phyloP scores from a whole-genome alignment of 2,888 invertebrate species.

The Leucophora obtusa region DNA sequence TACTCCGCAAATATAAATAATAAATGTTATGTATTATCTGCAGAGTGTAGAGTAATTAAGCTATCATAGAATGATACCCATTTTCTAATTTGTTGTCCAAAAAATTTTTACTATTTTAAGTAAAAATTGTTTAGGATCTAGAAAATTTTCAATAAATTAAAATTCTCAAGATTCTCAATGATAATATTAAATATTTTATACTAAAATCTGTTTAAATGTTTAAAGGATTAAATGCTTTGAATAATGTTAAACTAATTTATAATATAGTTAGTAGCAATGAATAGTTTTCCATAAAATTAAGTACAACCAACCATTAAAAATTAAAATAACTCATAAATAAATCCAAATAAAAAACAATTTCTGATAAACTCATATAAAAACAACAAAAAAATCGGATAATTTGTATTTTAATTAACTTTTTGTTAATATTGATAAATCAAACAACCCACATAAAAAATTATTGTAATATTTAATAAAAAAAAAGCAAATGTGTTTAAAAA shows the following conservation, averaged over 20 bases:
- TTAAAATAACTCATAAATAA: background rate
- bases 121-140: too few species aligned
- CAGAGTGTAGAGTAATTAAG: too few species aligned
- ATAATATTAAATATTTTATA: too few species aligned
- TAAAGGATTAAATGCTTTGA: conserved; percentile 35
- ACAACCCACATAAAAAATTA: conserved; percentile 4
- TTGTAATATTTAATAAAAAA: background rate
- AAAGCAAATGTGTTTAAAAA: background rate
- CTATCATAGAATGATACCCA: too few species aligned
- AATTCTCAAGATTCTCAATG: too few species aligned
- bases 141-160: too few species aligned
- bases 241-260: background rate
- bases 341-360: conserved; percentile 11
- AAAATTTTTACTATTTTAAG: too few species aligned
- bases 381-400: background rate
- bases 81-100: too few species aligned
- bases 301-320: conserved; percentile 5
- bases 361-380: background rate
- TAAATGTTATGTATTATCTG: too few species aligned
- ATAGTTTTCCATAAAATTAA: conserved; percentile 50
- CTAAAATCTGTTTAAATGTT: background rate
- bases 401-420: conserved; percentile 41
- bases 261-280: conserved; percentile 14
- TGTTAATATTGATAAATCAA: conserved; percentile 16
- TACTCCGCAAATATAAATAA: too few species aligned